A percentile compares a stretch with the other conserved stretches of the same genome.
Evolutionary conservation across 1,140 invertebrate species (phyloP).

Genomic region (Pachyrhynchus sulphureomaculatus): DNA sequence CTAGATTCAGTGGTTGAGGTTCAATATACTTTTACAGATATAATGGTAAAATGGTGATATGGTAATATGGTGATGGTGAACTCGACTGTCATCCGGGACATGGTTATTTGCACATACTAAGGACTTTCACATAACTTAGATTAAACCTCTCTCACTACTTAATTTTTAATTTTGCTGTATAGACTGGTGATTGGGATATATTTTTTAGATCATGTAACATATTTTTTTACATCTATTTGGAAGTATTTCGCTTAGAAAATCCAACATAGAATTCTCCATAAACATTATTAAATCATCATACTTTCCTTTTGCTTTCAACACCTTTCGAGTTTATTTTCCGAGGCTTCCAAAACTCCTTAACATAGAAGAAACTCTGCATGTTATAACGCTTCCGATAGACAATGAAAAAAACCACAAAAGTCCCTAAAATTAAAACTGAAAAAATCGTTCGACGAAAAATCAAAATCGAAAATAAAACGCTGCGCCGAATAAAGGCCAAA

Average conservation of each 20-base stretch:
- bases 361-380: too few species aligned
- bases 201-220: not conserved
- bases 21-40: slow-evolving; percentile 7
- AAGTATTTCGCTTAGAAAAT: not conserved
- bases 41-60: slow-evolving; percentile 7
- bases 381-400: too few species aligned
- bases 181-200: slow-evolving; percentile 3
- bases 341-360: too few species aligned
- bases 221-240: not conserved
- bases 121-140: not conserved
- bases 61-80: slow-evolving; percentile 1
- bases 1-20: not conserved
- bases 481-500: not conserved
- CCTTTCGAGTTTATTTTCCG: not conserved
- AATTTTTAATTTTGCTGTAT: not conserved
- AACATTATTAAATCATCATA: not conserved
- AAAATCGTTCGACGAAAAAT: too few species aligned
- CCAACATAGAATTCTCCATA: not conserved
- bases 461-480: not conserved
- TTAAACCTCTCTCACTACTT: not conserved
- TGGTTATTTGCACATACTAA: slow-evolving; percentile 1
- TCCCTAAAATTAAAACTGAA: too few species aligned
- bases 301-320: not conserved
- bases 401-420: too few species aligned
- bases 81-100: not conserved